Evolutionary conservation across 2,888 invertebrate genomes (phyloP).

Genomic region (Nymphalis polychloros): DNA sequence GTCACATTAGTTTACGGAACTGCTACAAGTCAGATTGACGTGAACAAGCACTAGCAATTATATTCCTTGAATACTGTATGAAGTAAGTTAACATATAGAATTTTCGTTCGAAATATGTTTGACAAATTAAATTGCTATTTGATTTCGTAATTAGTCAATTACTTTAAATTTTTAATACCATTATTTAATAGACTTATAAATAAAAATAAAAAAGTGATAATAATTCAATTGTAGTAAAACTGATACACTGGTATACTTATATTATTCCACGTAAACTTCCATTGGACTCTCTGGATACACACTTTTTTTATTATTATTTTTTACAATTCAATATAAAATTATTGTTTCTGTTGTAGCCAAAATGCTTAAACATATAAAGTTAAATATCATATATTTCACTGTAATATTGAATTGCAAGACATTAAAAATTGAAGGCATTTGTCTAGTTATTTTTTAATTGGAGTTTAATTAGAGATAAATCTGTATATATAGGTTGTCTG

Average conservation of each 20-base stretch:
- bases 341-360: no score
- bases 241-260: no score
- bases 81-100: slow-evolving; percentile 40
- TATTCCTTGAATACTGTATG: slow-evolving; percentile 56
- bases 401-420: neutral
- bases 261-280: no score
- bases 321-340: no score
- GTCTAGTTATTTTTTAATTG: slow-evolving; percentile 27
- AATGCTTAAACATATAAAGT: no score
- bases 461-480: slow-evolving; percentile 30
- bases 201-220: no score
- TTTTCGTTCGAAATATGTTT: slow-evolving; percentile 13
- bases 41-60: slow-evolving; percentile 63
- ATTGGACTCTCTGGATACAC: no score
- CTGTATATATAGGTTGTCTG: slow-evolving; percentile 27
- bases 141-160: neutral
- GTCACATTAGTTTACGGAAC: slow-evolving; percentile 51
- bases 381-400: no score
- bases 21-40: slow-evolving; percentile 56
- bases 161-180: no score
- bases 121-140: slow-evolving; percentile 11
- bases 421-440: slow-evolving; percentile 13
- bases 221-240: no score
- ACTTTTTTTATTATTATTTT: no score
- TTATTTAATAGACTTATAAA: no score